Evolutionary conservation across 1,140 invertebrate genomes (phyloP), one percentile per base, ranked within the genome.

Genomic region (Oryctes rhinoceros): DNA sequence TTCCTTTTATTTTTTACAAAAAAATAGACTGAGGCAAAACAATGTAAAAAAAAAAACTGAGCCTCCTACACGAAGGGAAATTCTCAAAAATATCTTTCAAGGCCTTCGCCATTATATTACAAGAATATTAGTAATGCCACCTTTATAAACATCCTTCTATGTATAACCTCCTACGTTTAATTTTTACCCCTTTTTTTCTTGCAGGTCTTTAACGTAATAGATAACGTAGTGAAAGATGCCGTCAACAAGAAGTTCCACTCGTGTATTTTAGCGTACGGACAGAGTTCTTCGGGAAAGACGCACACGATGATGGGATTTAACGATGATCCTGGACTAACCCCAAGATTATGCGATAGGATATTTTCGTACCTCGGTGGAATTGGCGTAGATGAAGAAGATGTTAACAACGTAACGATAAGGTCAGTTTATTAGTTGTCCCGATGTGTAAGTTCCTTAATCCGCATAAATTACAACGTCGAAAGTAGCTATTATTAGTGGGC

Each of bases 241-340:
- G 84, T 92, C 39, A 89, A 89, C 67, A 86, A 87, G 1, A 90
- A 92, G 0, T 90, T 89, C 78, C 92, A 93, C 82, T 89, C 91
- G 10, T 93, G 92, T 84, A 89, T 94, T 24, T 89, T 95, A 82
- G 93, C 94, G 6, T 95, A 95, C 84, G 94, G 94, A n/a, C 94
- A 95, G 86, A 95, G 93, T 82, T 92, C 94, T 0, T 92, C 94
- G 0, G 94, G 94, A 15, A 95, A 95, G 86, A 95, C 94, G 0
- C 92, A 93, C 84, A 95, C 94, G 0, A 95, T 95, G 93, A 91
- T 93, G 89, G 93, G 93, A 7, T 88, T 88, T 20, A 88, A 89
- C 83, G 90, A 90, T 84, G 88, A 90, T 78, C 89, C 90, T 71
- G 91, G 91, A 1, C 76, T 91, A 4, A 90, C 89, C 48, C 90